Conservation (phyloP, 1,140 invertebrate species). For the Eciton burchellii region DNA sequence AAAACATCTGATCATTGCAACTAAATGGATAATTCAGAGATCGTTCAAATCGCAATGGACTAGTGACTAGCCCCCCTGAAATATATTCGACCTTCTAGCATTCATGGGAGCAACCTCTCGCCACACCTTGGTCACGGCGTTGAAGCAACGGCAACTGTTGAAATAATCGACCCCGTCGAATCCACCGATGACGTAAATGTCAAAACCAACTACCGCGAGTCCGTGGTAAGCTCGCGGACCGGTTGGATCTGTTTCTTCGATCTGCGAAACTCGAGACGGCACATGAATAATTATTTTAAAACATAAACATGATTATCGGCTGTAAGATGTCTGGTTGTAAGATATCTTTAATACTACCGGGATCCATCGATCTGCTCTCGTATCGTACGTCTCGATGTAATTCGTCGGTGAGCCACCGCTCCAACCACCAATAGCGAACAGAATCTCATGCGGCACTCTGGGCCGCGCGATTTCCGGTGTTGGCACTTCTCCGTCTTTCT, state of each 20-base stretch:
- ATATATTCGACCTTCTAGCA: constrained; percentile 83
- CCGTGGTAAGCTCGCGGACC: constrained; percentile 91
- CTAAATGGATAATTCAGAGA: background rate
- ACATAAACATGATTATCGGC: no score
- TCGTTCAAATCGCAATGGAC: background rate
- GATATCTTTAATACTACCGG: constrained; percentile 81
- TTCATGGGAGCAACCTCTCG: constrained; percentile 89
- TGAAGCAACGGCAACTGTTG: constrained; percentile 88
- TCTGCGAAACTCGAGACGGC: constrained; percentile 72
- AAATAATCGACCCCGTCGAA: constrained; percentile 89
- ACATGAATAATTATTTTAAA: constrained; percentile 18
- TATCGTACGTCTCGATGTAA: constrained; percentile 92
- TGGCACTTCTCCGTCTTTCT: constrained; percentile 87
- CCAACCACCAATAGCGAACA: constrained; percentile 93
- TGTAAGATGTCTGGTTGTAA: no score
- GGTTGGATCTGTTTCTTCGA: constrained; percentile 87
- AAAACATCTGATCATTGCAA: background rate
- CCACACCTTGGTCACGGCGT: constrained; percentile 88
- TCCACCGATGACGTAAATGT: constrained; percentile 90
- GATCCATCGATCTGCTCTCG: constrained; percentile 91
- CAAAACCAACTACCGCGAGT: constrained; percentile 88
- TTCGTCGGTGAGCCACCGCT: constrained; percentile 89
- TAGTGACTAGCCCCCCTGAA: constrained; percentile 58
- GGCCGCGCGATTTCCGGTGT: constrained; percentile 89
- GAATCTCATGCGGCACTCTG: constrained; percentile 89